phyloP scores from a whole-genome alignment of 2,113 vertebrate species.

The Corvus hawaiiensis region DNA sequence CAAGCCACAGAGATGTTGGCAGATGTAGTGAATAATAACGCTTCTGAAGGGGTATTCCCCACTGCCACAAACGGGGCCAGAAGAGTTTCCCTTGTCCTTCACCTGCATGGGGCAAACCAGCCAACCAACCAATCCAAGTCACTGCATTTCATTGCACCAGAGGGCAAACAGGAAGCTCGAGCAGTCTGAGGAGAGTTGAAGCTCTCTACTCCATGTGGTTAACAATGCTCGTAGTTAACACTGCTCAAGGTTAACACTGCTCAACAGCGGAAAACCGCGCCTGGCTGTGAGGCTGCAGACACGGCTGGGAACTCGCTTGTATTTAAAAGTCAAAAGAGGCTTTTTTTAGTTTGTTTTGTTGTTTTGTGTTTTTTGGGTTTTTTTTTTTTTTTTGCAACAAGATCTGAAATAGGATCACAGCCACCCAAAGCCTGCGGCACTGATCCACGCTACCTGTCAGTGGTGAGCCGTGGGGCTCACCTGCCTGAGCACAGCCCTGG shows the following conservation, averaged over 20 bases:
- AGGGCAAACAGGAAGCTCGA: constrained; percentile 45
- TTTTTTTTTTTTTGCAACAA: not conserved
- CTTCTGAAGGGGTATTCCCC: not conserved
- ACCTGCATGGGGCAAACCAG: not conserved
- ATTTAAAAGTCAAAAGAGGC: not conserved
- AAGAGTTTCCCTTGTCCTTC: not conserved
- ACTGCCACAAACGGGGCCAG: not conserved
- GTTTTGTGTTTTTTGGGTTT: too few species aligned
- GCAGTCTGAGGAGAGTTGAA: not conserved
- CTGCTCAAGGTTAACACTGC: not conserved
- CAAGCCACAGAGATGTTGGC: rapidly evolving
- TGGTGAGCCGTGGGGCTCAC: not conserved
- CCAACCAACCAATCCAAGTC: not conserved
- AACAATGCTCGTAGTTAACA: not conserved
- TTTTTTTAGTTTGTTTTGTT: not conserved
- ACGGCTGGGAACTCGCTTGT: not conserved
- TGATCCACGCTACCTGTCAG: not conserved
- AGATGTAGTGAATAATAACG: rapidly evolving
- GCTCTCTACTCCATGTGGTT: constrained; percentile 32
- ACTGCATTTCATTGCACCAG: not conserved
- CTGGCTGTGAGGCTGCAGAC: not conserved
- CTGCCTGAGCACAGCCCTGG: not conserved
- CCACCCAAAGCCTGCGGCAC: rapidly evolving
- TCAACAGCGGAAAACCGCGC: not conserved
- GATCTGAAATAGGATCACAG: not conserved